Evolutionary conservation across 2,888 invertebrate genomes (phyloP).

Genomic region (Carcina quercana): DNA sequence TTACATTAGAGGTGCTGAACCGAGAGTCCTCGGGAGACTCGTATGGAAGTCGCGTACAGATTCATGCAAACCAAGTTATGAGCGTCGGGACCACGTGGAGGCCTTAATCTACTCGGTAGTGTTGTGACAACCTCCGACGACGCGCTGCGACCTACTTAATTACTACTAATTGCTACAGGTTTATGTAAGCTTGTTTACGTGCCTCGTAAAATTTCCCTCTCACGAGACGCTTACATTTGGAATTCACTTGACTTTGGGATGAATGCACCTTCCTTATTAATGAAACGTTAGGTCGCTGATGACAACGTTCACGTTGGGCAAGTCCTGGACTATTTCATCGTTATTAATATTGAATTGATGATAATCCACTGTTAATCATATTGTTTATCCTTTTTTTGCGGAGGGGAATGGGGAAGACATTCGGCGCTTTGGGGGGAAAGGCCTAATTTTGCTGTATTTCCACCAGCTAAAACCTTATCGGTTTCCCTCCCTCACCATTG

Average conservation of each 20-base stretch:
- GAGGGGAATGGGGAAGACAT: too few relatives aligned
- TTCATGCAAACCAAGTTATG: conserved; percentile 68
- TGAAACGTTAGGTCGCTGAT: too few relatives aligned
- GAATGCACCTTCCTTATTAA: too few relatives aligned
- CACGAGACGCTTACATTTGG: conserved; percentile 46
- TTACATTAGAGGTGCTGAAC: conserved; percentile 69
- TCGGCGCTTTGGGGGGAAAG: too few relatives aligned
- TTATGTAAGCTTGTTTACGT: conserved; percentile 48
- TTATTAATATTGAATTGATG: too few relatives aligned
- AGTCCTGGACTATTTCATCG: too few relatives aligned
- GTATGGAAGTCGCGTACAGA: conserved; percentile 63
- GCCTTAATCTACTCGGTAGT: conserved; percentile 56
- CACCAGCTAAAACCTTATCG: too few relatives aligned
- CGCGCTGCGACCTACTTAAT: conserved; percentile 57
- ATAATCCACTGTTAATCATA: too few relatives aligned
- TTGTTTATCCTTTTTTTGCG: too few relatives aligned
- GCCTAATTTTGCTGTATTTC: too few relatives aligned
- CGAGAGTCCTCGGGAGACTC: conserved; percentile 55
- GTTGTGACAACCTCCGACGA: conserved; percentile 40
- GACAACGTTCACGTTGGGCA: too few relatives aligned
- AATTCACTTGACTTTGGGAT: conserved; percentile 43
- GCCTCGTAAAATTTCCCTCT: conserved; percentile 56
- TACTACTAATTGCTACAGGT: conserved; percentile 66
- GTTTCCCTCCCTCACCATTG: too few relatives aligned
- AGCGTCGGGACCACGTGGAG: conserved; percentile 47